Base-by-base conservation (phyloP, 1,140 invertebrate genomes). In the Caenorhabditis inopinata region DNA sequence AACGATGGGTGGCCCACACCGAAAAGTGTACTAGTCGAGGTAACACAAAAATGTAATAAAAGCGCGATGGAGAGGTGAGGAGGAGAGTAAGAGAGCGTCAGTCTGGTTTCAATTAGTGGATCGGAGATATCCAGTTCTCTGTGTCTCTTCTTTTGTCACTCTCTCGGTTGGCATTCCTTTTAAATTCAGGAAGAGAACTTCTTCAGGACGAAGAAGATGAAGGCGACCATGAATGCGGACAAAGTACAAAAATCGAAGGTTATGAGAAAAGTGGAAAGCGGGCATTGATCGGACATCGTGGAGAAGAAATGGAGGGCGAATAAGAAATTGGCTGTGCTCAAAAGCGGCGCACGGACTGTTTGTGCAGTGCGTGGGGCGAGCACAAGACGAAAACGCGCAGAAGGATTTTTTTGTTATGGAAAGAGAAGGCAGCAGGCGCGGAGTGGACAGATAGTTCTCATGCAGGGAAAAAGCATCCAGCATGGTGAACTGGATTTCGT, bases 11-110 rank as follows among this genome's bases (percentile, higher is more conserved):
- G 14, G 29, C 38, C 38, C 5, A 5, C 6, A 42, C 38, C 38
- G 5, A 42, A 42, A 42, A 42, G 38, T 42, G 38, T 42, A 42
- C 38, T 42, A 42, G 38, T 14, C 27, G 21, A 47, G 23, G 35
- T 23, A 18, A 47, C 35, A 47, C 35, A 74, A 74, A 74, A 47
- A 74, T 42, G 68, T 45, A 45, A 74, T 47, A 47, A 47, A 74
- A 45, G 12, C 14, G 6, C 6, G 38, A 14, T 7, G 25, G 68
- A 51, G 49, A 51, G 38, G 5, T 42, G 38, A 42, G 5, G 38
- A 42, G 38, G 38, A 14, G 38, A 14, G 38, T 42, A 5, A 42
- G 38, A 7, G 6, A 42, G 38, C 14, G 6, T 9, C 9, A 9
- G 3, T 51, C 49, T 51, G 49, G 49, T 51, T 51, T 23, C 49